phyloP scores from a whole-genome alignment of 2,113 vertebrate genomes.

The Alosa alosa region DNA sequence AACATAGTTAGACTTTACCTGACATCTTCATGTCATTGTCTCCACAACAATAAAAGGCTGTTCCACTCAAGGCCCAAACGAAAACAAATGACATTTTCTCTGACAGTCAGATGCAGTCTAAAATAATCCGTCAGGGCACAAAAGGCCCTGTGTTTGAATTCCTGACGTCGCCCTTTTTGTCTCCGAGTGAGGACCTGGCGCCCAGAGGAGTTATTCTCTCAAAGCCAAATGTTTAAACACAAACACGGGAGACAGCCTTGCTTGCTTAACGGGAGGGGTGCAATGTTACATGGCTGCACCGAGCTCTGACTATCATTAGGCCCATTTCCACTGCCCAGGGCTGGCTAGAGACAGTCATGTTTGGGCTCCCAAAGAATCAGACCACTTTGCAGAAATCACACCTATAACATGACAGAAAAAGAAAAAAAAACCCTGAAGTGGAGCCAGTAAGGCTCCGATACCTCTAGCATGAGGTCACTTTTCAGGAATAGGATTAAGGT shows the following conservation, averaged over 20 bases:
- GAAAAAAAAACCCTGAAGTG: not conserved
- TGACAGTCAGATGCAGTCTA: not conserved
- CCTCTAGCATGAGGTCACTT: not conserved
- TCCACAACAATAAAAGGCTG: constrained; percentile 29
- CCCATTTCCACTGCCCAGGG: constrained; percentile 47
- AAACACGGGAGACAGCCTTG: constrained; percentile 76
- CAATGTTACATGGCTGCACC: constrained; percentile 75
- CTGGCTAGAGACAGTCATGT: constrained; percentile 73
- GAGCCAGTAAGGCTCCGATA: not conserved
- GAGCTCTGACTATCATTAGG: constrained; percentile 65
- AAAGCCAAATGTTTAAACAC: constrained; percentile 89
- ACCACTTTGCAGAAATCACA: not conserved
- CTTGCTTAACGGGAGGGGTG: constrained; percentile 75
- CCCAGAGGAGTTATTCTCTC: constrained; percentile 81
- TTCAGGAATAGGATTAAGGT: not conserved
- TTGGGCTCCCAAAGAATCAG: constrained; percentile 39
- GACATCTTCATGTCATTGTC: constrained; percentile 7
- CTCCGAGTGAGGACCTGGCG: constrained; percentile 79
- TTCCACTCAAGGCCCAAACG: constrained; percentile 25
- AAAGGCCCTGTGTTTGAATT: constrained; percentile 69
- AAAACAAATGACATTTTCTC: constrained; percentile 14
- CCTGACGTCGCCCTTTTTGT: constrained; percentile 85
- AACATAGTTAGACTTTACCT: constrained; percentile 14
- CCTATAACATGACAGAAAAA: constrained; percentile 12
- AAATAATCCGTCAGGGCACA: constrained; percentile 62